Conservation (phyloP, 2,797 vertebrate species). For the Sebastes vulpes region DNA sequence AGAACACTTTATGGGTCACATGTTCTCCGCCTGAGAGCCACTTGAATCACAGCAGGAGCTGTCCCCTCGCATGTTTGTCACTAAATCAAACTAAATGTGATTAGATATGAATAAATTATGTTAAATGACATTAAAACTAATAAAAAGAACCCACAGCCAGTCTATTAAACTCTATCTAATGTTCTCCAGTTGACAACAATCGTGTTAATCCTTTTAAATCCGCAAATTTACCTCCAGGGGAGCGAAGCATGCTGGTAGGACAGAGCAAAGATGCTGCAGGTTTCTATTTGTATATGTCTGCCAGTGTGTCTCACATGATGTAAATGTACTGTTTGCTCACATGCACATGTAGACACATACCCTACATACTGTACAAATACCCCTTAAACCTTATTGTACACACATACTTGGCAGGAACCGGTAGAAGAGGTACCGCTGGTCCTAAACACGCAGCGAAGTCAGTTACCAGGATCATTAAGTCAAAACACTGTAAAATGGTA, state of each 20-base stretch:
- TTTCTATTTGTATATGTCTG: not conserved
- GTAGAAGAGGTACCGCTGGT: not conserved
- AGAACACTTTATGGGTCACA: constrained; percentile 5
- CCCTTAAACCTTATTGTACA: not conserved
- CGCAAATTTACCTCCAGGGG: constrained; percentile 7
- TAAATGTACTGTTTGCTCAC: not conserved
- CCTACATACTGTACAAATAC: not conserved
- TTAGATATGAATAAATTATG: constrained; percentile 30
- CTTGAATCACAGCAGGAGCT: constrained; percentile 12
- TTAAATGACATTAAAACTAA: not conserved
- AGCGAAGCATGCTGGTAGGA: constrained; percentile 9
- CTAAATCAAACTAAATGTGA: constrained; percentile 14
- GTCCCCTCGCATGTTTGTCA: not conserved
- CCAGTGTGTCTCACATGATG: not conserved
- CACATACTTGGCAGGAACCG: constrained; percentile 10
- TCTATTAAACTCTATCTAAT: not conserved
- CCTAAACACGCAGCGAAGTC: constrained; percentile 17
- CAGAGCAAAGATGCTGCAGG: not conserved
- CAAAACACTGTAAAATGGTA: constrained; percentile 31
- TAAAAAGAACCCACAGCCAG: not conserved
- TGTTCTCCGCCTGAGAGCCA: not conserved
- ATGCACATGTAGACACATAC: not conserved
- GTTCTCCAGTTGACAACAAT: not conserved
- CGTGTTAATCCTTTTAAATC: not conserved
- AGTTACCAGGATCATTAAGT: constrained; percentile 44